Base-by-base conservation (phyloP, 2,797 vertebrate genomes). In the Agapornis canus region DNA sequence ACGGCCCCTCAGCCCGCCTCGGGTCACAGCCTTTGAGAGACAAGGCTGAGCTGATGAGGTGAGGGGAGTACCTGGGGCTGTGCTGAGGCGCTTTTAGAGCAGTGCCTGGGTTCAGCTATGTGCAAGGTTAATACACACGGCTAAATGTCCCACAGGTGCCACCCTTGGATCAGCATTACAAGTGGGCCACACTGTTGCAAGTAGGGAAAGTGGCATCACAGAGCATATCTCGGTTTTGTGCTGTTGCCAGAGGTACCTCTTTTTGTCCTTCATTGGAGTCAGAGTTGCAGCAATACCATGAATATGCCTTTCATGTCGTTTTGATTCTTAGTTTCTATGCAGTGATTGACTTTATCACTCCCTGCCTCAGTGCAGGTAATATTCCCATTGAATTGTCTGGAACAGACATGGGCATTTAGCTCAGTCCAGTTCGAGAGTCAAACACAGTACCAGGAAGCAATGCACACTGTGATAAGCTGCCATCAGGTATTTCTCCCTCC, bases 341-440 rank as follows among this genome's bases (percentile, higher is more conserved):
- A 5, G 27, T 10, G 39, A 5, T 16, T 23, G 54, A 12, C 2
- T 23, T 1, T 6, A 6, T 15, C 18, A 1, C 10, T 39, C 9
- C 9, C 7, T n/a, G 32, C 16, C 13, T 15, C 10, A 2, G 0
- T 9, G 54, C 13, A 7, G 27, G 13, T 12, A 14, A 4, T 11
- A 9, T 6, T 3, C 14, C 13, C 5, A 17, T 23, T 13, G 17
- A 16, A 14, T 31, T 39, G 25, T 6, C 2, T 26, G 37, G 17
- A 31, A 10, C 29, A 15, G 26, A 5, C 3, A 0, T 0, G 5
- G 29, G 1, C 3, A 0, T 1, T 40, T 32, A 23, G 10, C 35
- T 51, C 12, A 3, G 9, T 7, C 42, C 20, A 0, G 6, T 31
- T 0, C 1, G 2, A 0, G 27, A 5, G 3, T 9, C 11, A 1